Percentiles rank a stretch among this genome's conserved stretches.
Conservation (phyloP, 2,888 invertebrate genomes). For the Horisme vitalbata region DNA sequence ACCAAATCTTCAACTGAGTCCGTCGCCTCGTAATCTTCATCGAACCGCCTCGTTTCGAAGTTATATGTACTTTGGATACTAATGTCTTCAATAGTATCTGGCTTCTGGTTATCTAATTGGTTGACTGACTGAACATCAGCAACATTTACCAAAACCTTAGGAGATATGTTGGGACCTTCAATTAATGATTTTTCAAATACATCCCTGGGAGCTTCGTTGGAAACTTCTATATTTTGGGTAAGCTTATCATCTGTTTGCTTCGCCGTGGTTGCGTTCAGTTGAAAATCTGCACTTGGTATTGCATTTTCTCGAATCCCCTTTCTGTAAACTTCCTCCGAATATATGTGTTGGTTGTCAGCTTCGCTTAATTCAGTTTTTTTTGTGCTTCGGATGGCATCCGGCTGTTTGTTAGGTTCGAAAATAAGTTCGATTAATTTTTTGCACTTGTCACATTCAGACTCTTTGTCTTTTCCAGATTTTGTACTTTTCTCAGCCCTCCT, state of each 20-base stretch:
- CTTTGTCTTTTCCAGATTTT: slow-evolving; percentile 30
- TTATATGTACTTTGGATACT: background rate
- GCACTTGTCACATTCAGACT: slow-evolving; percentile 31
- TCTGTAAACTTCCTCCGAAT: background rate
- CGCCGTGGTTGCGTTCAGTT: slow-evolving; percentile 39
- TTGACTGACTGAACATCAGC: slow-evolving; percentile 1
- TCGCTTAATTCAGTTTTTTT: slow-evolving; percentile 4
- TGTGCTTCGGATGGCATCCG: slow-evolving; percentile 8
- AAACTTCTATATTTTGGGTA: slow-evolving; percentile 52
- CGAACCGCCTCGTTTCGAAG: background rate
- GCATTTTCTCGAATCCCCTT: background rate
- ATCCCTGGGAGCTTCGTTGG: slow-evolving; percentile 51
- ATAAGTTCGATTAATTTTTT: slow-evolving; percentile 36
- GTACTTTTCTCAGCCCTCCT: slow-evolving; percentile 36
- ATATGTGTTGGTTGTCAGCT: background rate
- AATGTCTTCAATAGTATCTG: slow-evolving; percentile 4
- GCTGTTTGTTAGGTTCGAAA: slow-evolving; percentile 30
- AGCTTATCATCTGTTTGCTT: slow-evolving; percentile 48
- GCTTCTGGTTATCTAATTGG: slow-evolving; percentile 2
- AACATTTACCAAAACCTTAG: slow-evolving; percentile 43
- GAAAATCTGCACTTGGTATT: slow-evolving; percentile 9
- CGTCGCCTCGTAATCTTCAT: slow-evolving; percentile 1
- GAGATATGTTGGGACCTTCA: slow-evolving; percentile 45
- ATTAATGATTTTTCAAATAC: slow-evolving; percentile 42
- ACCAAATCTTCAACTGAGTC: slow-evolving; percentile 10